phyloP scores from a whole-genome alignment of 2,797 vertebrate genomes.

The Lemur catta region DNA sequence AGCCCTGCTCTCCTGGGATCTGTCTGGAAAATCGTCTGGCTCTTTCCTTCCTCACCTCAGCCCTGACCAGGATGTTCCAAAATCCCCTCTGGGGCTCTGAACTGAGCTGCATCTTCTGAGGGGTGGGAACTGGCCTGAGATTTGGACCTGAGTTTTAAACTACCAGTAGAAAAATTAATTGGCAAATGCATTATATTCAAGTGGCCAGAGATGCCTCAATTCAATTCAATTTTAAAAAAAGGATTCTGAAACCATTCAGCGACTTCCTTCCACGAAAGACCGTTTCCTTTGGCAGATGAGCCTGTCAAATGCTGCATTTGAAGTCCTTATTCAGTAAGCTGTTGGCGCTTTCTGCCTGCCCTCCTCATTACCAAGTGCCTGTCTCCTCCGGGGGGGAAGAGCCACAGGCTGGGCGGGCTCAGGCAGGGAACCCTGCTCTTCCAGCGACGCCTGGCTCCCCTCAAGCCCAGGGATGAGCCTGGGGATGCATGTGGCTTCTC shows the following conservation, averaged over 20 bases:
- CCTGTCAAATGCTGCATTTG: background rate
- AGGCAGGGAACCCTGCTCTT: background rate
- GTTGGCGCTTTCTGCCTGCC: background rate
- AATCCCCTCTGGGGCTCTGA: background rate
- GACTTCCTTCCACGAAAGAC: background rate
- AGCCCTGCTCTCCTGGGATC: background rate
- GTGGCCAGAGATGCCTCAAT: conserved; percentile 10
- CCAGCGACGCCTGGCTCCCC: background rate
- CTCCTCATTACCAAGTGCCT: background rate
- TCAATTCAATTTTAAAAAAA: background rate
- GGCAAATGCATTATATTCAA: background rate
- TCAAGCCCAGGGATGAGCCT: background rate
- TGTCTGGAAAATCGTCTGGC: background rate
- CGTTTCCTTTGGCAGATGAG: background rate
- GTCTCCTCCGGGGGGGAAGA: background rate
- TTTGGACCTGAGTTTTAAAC: background rate
- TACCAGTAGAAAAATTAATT: background rate
- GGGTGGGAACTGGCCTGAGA: background rate
- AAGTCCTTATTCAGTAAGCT: background rate
- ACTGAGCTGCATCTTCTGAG: background rate
- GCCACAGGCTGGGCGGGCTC: background rate
- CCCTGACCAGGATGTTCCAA: background rate
- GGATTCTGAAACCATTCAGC: background rate
- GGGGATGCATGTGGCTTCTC: fast-evolving
- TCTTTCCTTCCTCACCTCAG: background rate